Evolutionary conservation across 2,888 invertebrate genomes (phyloP).

Genomic region (Chrysolina americana): DNA sequence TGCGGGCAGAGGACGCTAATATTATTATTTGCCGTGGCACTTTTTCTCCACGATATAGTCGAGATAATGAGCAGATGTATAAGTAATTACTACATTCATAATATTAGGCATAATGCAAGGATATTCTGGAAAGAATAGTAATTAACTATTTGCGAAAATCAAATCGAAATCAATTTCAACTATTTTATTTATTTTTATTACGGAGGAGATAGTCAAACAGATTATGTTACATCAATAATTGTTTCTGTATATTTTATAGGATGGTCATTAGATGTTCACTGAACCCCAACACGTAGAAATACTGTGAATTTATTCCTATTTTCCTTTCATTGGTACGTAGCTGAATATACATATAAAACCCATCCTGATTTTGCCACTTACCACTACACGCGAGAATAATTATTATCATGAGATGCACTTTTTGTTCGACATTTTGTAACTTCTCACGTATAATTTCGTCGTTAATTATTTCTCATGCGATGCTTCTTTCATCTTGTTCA

Average conservation of each 20-base stretch:
- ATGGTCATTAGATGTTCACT: too few species aligned
- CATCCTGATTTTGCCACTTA: not conserved
- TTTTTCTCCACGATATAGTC: too few species aligned
- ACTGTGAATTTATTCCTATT: too few species aligned
- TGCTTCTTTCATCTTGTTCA: slow-evolving; percentile 31
- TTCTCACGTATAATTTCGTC: slow-evolving; percentile 40
- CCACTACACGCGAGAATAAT: slow-evolving; percentile 2
- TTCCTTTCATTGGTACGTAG: too few species aligned
- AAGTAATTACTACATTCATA: too few species aligned
- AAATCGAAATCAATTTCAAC: not conserved
- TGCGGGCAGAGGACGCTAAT: too few species aligned
- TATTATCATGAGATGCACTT: slow-evolving; percentile 12
- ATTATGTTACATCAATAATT: not conserved
- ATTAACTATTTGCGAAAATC: not conserved
- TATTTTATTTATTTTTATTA: not conserved
- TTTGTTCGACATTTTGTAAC: slow-evolving; percentile 13
- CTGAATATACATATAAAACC: not conserved
- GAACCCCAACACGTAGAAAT: too few species aligned
- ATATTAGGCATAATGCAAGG: not conserved
- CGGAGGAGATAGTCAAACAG: not conserved
- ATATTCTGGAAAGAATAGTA: not conserved
- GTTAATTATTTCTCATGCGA: slow-evolving; percentile 33
- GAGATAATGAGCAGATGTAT: too few species aligned
- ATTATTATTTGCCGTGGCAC: too few species aligned
- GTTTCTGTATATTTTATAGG: not conserved